These are phyloP conservation scores for Boulengeromyrus knoepffleri DNA, from an alignment of 2,113 vertebrate species.

Conservation along the genomic window DNA sequence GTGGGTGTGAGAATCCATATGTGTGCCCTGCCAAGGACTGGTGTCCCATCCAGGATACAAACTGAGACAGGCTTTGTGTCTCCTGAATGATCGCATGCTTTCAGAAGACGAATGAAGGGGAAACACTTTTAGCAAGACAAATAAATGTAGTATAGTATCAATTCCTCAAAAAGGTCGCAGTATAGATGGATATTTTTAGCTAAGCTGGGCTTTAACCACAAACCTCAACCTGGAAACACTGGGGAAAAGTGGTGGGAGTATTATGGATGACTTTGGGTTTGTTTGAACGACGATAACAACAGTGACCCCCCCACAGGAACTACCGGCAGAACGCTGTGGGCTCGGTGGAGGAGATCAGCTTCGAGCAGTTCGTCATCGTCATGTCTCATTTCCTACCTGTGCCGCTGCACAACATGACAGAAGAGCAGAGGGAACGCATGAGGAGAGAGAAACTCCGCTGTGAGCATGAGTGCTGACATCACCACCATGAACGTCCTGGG, in stretches of 20 bases:
- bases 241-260: background rate
- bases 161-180: background rate
- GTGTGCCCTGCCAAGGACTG: background rate
- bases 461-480: constrained; percentile 43
- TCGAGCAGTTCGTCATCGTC: constrained; percentile 85
- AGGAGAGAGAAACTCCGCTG: constrained; percentile 85
- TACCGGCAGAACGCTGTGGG: constrained; percentile 62
- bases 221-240: background rate
- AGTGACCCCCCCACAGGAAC: constrained; percentile 63
- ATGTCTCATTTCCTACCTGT: constrained; percentile 91
- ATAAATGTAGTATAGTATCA: background rate
- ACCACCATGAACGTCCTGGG: background rate
- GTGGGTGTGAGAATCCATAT: background rate
- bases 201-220: background rate
- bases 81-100: background rate
- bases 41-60: background rate
- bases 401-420: constrained; percentile 45
- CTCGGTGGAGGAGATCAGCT: constrained; percentile 74
- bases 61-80: background rate
- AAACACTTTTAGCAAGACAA: background rate
- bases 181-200: background rate
- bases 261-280: background rate
- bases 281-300: background rate
- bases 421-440: constrained; percentile 70
- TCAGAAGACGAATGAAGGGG: background rate